These are phyloP conservation scores for Cherax quadricarinatus DNA, from an alignment of 1,140 invertebrate species.

Conservation along the genomic window DNA sequence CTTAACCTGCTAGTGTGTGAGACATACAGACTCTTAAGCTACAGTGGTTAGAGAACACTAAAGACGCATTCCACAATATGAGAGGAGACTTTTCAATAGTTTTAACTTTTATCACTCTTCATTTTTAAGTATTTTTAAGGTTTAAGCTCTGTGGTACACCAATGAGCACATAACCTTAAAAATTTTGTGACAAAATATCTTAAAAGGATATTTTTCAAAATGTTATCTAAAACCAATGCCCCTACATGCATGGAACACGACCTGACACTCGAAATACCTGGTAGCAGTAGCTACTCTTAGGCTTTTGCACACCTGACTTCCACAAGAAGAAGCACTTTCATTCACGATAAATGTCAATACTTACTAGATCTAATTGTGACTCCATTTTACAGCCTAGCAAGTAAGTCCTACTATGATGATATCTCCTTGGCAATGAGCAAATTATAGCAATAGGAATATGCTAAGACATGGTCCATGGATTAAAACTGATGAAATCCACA, in stretches of 20 bases:
- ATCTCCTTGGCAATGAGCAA: conserved; percentile 51
- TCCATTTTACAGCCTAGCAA: conserved; percentile 66
- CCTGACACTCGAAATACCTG: conserved; percentile 53
- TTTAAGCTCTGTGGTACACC: conserved; percentile 12
- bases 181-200: conserved; percentile 3
- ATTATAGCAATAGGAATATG: conserved; percentile 42
- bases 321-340: conserved; percentile 46
- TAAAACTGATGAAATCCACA: conserved; percentile 1
- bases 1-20: conserved; percentile 68
- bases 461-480: conserved; percentile 16
- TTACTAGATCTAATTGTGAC: conserved; percentile 60
- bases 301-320: conserved; percentile 61
- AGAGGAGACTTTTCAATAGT: conserved; percentile 7
- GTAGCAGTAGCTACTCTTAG: conserved; percentile 48
- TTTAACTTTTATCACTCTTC: conserved; percentile 15
- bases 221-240: background rate
- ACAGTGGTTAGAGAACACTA: conserved; percentile 67
- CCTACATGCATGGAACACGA: conserved; percentile 37
- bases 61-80: conserved; percentile 55
- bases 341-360: conserved; percentile 58
- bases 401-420: conserved; percentile 67
- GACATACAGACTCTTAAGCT: conserved; percentile 65
- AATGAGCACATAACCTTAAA: conserved; percentile 6
- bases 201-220: conserved; percentile 3
- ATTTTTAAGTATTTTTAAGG: background rate